Evolutionary conservation across 2,888 invertebrate species (phyloP), one percentile per base, ranked within the genome.

Genomic region (Parthenolecanium corni): DNA sequence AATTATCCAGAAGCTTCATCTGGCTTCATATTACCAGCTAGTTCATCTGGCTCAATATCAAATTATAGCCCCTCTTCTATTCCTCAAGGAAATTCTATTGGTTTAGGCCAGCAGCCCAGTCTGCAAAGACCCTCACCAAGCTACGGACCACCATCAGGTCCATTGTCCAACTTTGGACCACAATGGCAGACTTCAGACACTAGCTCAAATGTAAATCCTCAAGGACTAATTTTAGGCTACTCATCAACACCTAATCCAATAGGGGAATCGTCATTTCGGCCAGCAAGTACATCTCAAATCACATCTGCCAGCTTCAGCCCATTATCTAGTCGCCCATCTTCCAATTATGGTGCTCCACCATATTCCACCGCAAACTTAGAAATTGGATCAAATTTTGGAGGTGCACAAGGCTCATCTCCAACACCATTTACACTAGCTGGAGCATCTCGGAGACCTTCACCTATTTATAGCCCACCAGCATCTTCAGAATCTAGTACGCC

Each of bases 31-130:
- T 31, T 9, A 31, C 31, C 31, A 31, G 9, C 31, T 31, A 9
- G 31, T 31, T 9, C 31, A 4, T 31, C 9, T 6, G 9, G 31
- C 31, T 9, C 31, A 9, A 6, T 9, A 4, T 31, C 31, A 4
- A 31, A 9, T 31, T 31, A 31, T 31, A 9, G 31, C 4, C 9
- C 31, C 9, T 51, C 52, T n/a, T 44, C 61, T 18, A 68, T 68
- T 14, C 67, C 68, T 1, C 73, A 72, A 66, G 73, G 72, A 38
- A 72, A 73, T 18, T 68, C 73, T n/a, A 70, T 71, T 9, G 68
- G 70, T 3, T 73, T 31, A 4, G 31, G 31, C 4, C 31, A 4
- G 9, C 31, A 31, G 9, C 31, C 31, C 9, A 31, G 71, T 66
- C 71, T 75, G 21, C 65, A 66, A 20, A 64, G 61, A 9, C 53